A percentile compares a stretch with the other conserved stretches of the same genome.
These are phyloP conservation scores for Drosophila sucinea DNA, from an alignment of 1,140 invertebrate species.

Conservation along the genomic window DNA sequence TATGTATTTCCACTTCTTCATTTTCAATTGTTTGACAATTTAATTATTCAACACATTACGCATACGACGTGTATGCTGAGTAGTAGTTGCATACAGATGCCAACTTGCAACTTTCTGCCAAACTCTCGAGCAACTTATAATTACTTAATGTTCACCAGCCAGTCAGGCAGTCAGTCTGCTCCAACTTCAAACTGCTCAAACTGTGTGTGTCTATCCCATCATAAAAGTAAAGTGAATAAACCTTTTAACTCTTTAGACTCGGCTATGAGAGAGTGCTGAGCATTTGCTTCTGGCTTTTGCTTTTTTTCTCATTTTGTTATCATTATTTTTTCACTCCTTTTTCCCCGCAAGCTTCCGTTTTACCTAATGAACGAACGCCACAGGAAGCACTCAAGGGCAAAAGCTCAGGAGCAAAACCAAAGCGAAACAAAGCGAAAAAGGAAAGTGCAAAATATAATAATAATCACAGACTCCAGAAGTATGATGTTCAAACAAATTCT, in stretches of 20 bases:
- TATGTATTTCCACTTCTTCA: constrained; percentile 12
- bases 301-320: constrained; percentile 26
- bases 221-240: constrained; percentile 70
- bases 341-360: constrained; percentile 53
- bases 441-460: constrained; percentile 48
- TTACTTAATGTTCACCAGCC: constrained; percentile 67
- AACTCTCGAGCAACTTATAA: constrained; percentile 68
- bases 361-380: constrained; percentile 69
- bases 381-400: constrained; percentile 74
- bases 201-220: constrained; percentile 24
- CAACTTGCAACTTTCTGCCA: constrained; percentile 67
- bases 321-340: constrained; percentile 36
- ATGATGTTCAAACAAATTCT: constrained; percentile 28
- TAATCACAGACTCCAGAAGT: constrained; percentile 28
- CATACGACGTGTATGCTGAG: constrained; percentile 58
- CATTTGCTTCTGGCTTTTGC: constrained; percentile 6
- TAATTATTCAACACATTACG: constrained; percentile 73
- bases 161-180: constrained; percentile 4
- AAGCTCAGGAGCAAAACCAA: constrained; percentile 24
- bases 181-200: constrained; percentile 5
- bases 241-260: constrained; percentile 70
- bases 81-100: constrained; percentile 42
- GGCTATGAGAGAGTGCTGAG: neutral
- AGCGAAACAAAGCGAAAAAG: constrained; percentile 26
- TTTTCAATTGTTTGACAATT: constrained; percentile 74